Evolutionary conservation across 2,888 invertebrate species (phyloP).

Genomic region (Iselma pallidipennis): DNA sequence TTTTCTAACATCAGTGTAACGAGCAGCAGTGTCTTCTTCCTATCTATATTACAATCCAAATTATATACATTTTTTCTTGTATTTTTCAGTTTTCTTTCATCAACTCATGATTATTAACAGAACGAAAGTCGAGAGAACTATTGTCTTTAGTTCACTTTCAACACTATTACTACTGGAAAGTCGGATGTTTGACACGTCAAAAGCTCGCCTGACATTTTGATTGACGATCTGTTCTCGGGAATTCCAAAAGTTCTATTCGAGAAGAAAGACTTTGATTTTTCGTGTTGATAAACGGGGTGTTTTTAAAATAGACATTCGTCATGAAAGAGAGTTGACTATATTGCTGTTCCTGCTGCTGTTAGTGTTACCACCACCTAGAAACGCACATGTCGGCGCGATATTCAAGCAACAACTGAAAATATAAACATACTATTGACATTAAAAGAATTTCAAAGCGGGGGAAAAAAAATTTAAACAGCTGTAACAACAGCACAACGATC

Average conservation of each 20-base stretch:
- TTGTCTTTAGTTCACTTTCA: neutral
- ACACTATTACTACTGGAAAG: conserved; percentile 8
- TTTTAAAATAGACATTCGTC: conserved; percentile 37
- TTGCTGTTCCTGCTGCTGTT: conserved; percentile 1
- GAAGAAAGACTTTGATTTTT: conserved; percentile 33
- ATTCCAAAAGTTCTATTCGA: conserved; percentile 27
- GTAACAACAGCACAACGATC: neutral
- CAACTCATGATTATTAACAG: neutral
- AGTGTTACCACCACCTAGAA: neutral
- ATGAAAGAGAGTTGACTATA: too few species aligned
- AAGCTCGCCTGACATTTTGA: conserved; percentile 29
- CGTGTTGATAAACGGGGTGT: conserved; percentile 38
- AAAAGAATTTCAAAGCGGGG: neutral
- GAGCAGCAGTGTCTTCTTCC: neutral
- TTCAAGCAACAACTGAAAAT: neutral
- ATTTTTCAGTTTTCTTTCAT: neutral
- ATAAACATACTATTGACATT: neutral
- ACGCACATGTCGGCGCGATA: neutral
- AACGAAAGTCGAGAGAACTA: neutral
- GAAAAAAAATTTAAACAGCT: neutral
- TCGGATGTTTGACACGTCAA: conserved; percentile 28
- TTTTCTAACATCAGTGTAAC: neutral
- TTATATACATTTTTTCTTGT: neutral
- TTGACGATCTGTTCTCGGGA: conserved; percentile 32
- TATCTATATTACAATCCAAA: neutral